phyloP scores from a whole-genome alignment of 2,113 vertebrate genomes.

The Neotragus pygmaeus region DNA sequence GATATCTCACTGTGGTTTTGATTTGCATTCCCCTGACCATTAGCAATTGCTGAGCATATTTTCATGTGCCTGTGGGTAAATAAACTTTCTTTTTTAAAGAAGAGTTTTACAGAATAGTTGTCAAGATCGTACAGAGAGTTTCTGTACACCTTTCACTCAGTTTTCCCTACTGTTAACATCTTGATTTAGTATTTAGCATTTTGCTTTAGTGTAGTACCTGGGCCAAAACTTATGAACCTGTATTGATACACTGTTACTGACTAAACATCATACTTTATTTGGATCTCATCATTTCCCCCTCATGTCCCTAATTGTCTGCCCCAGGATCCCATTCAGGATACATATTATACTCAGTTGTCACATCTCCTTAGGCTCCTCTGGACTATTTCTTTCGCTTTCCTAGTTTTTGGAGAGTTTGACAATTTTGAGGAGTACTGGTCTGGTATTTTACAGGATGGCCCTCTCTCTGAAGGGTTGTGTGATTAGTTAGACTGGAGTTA shows the following conservation, averaged over 20 bases:
- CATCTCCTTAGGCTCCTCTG: background rate
- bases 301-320: background rate
- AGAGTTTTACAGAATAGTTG: background rate
- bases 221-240: background rate
- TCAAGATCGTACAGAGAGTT: background rate
- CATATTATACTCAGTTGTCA: background rate
- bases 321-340: background rate
- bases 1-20: background rate
- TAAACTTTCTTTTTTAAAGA: background rate
- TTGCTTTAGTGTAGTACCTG: background rate
- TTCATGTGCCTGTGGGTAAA: background rate
- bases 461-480: background rate
- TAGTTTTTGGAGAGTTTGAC: background rate
- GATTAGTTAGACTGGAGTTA: background rate
- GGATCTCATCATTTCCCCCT: background rate
- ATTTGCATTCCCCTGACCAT: background rate
- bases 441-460: background rate
- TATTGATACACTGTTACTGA: background rate
- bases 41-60: background rate
- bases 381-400: background rate
- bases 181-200: background rate
- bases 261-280: background rate
- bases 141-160: rapidly evolving
- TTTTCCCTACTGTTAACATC: background rate
- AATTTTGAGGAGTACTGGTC: background rate